Evolutionary conservation across 1,140 invertebrate species (phyloP), one percentile per base, ranked within the genome.

Genomic region (Rhopalosiphum maidis): DNA sequence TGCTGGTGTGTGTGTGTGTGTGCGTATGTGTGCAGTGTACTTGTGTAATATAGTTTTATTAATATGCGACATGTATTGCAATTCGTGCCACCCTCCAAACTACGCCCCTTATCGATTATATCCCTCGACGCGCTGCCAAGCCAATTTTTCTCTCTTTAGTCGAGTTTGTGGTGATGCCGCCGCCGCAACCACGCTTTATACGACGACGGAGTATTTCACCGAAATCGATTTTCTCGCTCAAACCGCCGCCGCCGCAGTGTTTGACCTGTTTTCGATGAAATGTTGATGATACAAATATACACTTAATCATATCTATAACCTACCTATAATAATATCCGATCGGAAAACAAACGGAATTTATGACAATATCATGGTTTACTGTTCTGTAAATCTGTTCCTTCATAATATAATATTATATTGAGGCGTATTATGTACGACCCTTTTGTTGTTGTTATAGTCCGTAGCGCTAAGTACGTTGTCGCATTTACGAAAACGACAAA

Each of bases 151-250:
- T 87, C 43, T 51, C 30, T 48, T 22, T 89, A 55, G 87, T 89
- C 51, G 87, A 15, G 48, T 51, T 89, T 35, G 48, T 55, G 87
- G 87, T 51, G 87, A 87, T 87, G 18, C 51, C 89, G 89, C 37
- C 54, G 51, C 54, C 88, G 48, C 88, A 60, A 90, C 35, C 89
- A 37, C 88, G 88, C 15, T n/a, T 5, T 55, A 55, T 5, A 30
- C 89, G 37, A 90, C 54, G 15, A 68, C 54, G 51, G 89, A 9
- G 54, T 90, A 68, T 90, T 90, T 90, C 37, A 68, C 25, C 54
- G 54, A 90, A 90, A 90, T 90, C 89, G 89, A 90, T 90, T 90
- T 90, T 90, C 89, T 90, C 89, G 89, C 54, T 37, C 25, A 43
- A 37, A 90, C 54, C 89, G 41, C 15, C 41, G 51, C 6, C 48